Evolutionary conservation across 1,140 invertebrate species (phyloP).

Genomic region (Lysiphlebus fabarum): DNA sequence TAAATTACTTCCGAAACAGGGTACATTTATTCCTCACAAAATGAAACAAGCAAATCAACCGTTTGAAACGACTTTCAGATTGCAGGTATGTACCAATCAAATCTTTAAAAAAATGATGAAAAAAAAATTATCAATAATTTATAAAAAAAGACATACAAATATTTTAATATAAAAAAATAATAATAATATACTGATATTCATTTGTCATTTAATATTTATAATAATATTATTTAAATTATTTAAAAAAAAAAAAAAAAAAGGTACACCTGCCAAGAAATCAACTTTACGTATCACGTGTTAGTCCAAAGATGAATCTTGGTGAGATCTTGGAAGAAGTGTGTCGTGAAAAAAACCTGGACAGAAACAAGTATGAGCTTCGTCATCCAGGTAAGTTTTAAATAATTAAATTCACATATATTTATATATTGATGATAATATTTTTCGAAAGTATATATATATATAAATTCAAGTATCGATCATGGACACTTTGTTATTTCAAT

Average conservation of each 20-base stretch:
- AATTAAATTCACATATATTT: background rate
- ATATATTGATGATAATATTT: too few relatives aligned
- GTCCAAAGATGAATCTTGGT: constrained; percentile 64
- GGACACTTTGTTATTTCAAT: too few relatives aligned
- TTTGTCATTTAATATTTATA: too few relatives aligned
- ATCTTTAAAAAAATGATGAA: background rate
- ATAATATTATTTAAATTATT: background rate
- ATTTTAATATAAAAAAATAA: background rate
- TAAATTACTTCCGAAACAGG: constrained; percentile 60
- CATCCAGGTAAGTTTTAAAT: constrained; percentile 64
- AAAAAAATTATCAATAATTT: constrained; percentile 6
- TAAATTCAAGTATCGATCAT: too few relatives aligned
- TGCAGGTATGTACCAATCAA: constrained; percentile 53
- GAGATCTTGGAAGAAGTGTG: constrained; percentile 73
- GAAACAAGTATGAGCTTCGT: constrained; percentile 71
- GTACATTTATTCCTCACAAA: constrained; percentile 50
- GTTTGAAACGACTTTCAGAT: constrained; percentile 73
- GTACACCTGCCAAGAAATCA: constrained; percentile 83
- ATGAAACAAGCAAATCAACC: constrained; percentile 56
- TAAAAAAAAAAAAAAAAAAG: constrained; percentile 27
- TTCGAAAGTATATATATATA: too few relatives aligned
- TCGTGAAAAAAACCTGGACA: constrained; percentile 75
- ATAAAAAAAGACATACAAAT: background rate
- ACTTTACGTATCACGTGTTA: constrained; percentile 72
- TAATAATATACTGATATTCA: background rate